Conservation (phyloP, 2,888 invertebrate species). For the Tineola bisselliella region DNA sequence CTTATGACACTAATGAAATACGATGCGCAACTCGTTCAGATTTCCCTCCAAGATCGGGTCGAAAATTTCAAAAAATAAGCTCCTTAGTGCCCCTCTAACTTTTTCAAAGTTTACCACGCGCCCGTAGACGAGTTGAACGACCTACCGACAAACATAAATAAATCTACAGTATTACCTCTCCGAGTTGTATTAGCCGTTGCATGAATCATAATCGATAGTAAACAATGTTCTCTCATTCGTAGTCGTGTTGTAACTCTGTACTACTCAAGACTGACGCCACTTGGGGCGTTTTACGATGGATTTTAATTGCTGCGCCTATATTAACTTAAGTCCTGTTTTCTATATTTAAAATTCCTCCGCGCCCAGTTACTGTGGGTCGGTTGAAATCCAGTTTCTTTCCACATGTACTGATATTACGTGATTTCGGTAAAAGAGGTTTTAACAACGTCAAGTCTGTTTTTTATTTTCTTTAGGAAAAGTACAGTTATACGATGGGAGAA, state of each 20-base stretch:
- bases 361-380: neutral
- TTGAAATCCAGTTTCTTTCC: neutral
- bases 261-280: neutral
- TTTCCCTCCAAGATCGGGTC: neutral
- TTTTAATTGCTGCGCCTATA: constrained; percentile 10
- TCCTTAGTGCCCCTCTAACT: neutral
- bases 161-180: constrained; percentile 10
- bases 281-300: neutral
- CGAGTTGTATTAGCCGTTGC: neutral
- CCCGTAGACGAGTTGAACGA: constrained; percentile 4
- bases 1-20: too few relatives aligned
- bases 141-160: constrained; percentile 7
- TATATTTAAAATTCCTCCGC: constrained; percentile 5
- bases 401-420: neutral
- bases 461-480: neutral
- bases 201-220: constrained; percentile 3
- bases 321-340: constrained; percentile 11
- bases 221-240: constrained; percentile 3
- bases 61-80: neutral
- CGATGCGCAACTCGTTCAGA: too few relatives aligned
- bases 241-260: constrained; percentile 3
- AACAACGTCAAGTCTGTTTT: too few relatives aligned
- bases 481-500: neutral
- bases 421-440: neutral
- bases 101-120: neutral